Base-by-base conservation (phyloP, 1,140 invertebrate species). In the Pectinophora gossypiella region DNA sequence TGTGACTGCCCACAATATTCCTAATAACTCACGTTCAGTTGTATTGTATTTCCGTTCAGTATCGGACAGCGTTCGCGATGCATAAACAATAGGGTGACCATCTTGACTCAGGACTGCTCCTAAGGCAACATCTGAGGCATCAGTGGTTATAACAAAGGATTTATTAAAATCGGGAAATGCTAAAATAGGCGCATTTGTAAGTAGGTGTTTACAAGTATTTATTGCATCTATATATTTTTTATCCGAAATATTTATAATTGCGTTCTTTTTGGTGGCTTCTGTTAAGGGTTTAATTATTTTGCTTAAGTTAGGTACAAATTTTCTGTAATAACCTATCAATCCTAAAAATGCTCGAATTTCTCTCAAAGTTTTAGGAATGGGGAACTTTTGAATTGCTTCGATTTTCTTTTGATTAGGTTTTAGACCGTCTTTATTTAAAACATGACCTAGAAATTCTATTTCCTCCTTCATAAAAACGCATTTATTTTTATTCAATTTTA, bases 11-110 rank as follows among this genome's bases (percentile, higher is more conserved):
- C 78, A 89, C 0, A 91, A 61, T 9, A 91, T 80, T 3, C 88
- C 89, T 32, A 91, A 60, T 48, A 88, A 64, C 80, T 91, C 89
- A 55, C 84, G 77, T 68, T 88, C 74, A 19, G 68, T 83, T 5
- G 62, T 72, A 16, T 46, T 66, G 49, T 81, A 89, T 59, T 82
- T 83, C 43, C 19, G 50, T 67, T 89, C 81, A 0, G 76, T 61
- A 40, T 58, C 40, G 35, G 35, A 51, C 51, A 56, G 10, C 47
- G 27, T 49, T 22, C 22, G 21, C 21, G 12, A 44, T 43, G 38
- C 45, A 54, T 80, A 89, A 6, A 65, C 60, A 12, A 77, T 35
- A 48, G 72, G 21, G 42, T 66, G 50, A 72, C 13, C 35, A 72
- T 80, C 44, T 50, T 85, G 80, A 15, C 54, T 61, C 6, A 80